Evolutionary conservation across 35 echinoderm and acorn worm genomes (phyloP), one percentile per base, ranked within the genome.

Genomic region (Amphiura filiformis): DNA sequence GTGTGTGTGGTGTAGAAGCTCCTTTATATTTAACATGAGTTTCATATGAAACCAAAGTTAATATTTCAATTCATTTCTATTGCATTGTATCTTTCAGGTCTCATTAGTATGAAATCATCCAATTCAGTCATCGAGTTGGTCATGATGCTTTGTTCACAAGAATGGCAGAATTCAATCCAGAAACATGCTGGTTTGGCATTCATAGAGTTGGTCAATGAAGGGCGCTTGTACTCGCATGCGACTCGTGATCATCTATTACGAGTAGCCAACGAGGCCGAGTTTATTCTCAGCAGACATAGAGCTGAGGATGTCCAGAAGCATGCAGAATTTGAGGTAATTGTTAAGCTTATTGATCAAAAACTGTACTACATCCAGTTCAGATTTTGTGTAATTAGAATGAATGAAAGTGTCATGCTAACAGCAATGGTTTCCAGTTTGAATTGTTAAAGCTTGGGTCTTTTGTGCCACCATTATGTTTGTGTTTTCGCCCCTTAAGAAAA

Each of bases 101-200:
- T 99, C 32, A 89, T 99, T 31, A 99, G 89, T 1, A 99, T 99
- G 96, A 99, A 99, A 52, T 99, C 96, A 42, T 99, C 96, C 38
- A 99, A 99, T 87, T 99, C 96, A 34, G 96, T 99, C 28, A 93
- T 99, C 18, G 96, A 99, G 77, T 76, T 99, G 13, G 96, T 99
- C 14, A 99, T 99, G 96, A 94, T 99, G 93, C 90, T 99, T 56
- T 99, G 96, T 70, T 99, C 96, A 5, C 96, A 99, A 83, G 96
- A 99, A 76, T 99, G 96, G 96, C 96, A 99, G 84, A 99, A 99
- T 78, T 99, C 96, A 47, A 99, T 99, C 52, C 96, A 99, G 84
- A 99, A 99, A 31, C 96, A 99, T 57, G 96, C 96, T 32, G 96
- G 96, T 11, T 84, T 99, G n/a, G 96, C 96, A 7, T 99, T 99